phyloP scores from a whole-genome alignment of 2,888 invertebrate species.

The Pheosia tremula region DNA sequence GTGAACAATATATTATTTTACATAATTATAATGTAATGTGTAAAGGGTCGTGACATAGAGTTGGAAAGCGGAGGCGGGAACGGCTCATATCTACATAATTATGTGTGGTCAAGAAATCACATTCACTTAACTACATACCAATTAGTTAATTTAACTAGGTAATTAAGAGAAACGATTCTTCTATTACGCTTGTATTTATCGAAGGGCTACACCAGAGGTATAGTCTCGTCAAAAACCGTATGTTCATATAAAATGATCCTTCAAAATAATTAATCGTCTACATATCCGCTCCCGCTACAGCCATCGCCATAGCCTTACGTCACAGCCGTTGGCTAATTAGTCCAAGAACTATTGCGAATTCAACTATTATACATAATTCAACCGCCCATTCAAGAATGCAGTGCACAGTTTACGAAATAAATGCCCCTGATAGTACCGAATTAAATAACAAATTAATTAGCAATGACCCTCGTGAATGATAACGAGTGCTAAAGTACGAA shows the following conservation, averaged over 20 bases:
- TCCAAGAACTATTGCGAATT: conserved; percentile 48
- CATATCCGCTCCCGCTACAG: conserved; percentile 9
- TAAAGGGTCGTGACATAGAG: not conserved
- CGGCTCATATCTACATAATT: not conserved
- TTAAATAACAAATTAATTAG: conserved; percentile 25
- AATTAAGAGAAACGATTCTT: no score
- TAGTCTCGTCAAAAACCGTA: no score
- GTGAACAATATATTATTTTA: conserved; percentile 36
- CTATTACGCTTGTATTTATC: no score
- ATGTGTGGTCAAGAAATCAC: no score
- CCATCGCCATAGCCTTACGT: conserved; percentile 35
- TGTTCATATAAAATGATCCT: no score
- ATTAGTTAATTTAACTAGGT: not conserved
- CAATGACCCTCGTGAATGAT: conserved; percentile 26
- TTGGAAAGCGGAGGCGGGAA: conserved; percentile 6
- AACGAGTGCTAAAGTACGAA: not conserved
- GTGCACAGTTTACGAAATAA: conserved; percentile 30
- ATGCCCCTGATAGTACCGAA: conserved; percentile 31
- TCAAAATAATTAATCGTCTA: not conserved
- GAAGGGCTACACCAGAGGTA: no score
- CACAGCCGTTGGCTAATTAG: conserved; percentile 61
- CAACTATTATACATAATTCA: conserved; percentile 30
- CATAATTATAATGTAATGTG: conserved; percentile 34
- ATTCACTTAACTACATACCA: no score
- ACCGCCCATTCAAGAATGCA: conserved; percentile 38